A percentile compares a stretch with the other conserved stretches of the same genome.
Conservation (phyloP, 1,140 invertebrate genomes). For the Atopsyche davidsoni region DNA sequence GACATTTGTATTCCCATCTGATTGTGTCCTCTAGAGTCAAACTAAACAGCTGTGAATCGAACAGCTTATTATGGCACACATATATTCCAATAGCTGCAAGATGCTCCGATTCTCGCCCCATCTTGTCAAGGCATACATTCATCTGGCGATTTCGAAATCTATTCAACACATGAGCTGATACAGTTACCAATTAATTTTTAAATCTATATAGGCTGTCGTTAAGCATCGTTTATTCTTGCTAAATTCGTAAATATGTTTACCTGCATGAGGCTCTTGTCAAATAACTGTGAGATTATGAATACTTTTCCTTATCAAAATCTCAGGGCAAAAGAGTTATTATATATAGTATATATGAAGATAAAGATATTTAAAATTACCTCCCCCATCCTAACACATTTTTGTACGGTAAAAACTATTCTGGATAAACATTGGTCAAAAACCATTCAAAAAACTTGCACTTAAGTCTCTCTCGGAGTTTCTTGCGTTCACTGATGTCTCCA, state of each 20-base stretch:
- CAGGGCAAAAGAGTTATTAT: no score
- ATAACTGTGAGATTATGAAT: no score
- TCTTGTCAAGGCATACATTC: slow-evolving; percentile 72
- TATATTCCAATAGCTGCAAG: slow-evolving; percentile 71
- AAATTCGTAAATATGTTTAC: no score
- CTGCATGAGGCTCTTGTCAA: no score
- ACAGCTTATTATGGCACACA: slow-evolving; percentile 64
- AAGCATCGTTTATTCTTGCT: no score
- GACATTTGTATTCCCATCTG: slow-evolving; percentile 71
- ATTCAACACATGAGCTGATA: no score
- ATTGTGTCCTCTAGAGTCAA: slow-evolving; percentile 63
- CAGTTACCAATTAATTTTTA: no score
- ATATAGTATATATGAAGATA: no score
- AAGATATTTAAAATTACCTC: no score
- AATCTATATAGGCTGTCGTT: no score
- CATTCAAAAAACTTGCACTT: slow-evolving; percentile 76
- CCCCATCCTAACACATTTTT: slow-evolving; percentile 75
- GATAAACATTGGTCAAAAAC: slow-evolving; percentile 74
- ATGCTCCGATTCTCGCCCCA: slow-evolving; percentile 66
- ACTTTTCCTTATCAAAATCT: no score
- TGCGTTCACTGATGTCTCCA: slow-evolving; percentile 67
- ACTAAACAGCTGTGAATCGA: slow-evolving; percentile 65
- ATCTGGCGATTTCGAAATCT: slow-evolving; percentile 47
- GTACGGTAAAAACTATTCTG: slow-evolving; percentile 82
- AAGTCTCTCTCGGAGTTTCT: slow-evolving; percentile 63